A percentile compares a stretch with the other conserved stretches of the same genome.
phyloP scores from a whole-genome alignment of 2,888 invertebrate species.

The Lasius fuliginosus region DNA sequence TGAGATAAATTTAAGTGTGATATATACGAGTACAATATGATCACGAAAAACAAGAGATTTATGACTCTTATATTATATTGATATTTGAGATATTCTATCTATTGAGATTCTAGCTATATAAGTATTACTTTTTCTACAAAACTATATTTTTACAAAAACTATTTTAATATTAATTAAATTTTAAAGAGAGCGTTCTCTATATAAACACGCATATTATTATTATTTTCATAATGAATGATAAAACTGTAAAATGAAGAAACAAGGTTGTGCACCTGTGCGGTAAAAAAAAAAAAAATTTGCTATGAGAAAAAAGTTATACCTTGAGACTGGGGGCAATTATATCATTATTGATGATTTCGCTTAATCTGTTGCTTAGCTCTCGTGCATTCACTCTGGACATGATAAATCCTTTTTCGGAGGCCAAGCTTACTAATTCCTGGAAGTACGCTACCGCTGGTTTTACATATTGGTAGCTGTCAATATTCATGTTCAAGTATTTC shows the following conservation, averaged over 20 bases:
- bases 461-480: conserved; percentile 92
- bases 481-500: conserved; percentile 90
- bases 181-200: not conserved
- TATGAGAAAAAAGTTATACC: conserved; percentile 68
- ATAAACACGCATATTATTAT: not conserved
- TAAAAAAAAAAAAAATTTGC: not conserved
- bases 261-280: not conserved
- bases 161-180: not conserved
- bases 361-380: conserved; percentile 91
- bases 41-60: not conserved
- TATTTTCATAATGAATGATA: not conserved
- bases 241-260: not conserved
- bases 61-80: not conserved
- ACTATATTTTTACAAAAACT: not conserved
- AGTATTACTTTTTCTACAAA: not conserved
- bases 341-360: conserved; percentile 93
- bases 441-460: conserved; percentile 91
- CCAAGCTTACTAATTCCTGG: conserved; percentile 91
- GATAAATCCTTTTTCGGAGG: conserved; percentile 90
- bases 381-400: conserved; percentile 90
- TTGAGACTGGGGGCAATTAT: conserved; percentile 93
- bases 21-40: not conserved
- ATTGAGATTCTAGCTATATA: not conserved
- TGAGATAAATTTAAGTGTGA: not conserved
- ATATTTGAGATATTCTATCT: not conserved